Evolutionary conservation across 1,140 invertebrate genomes (phyloP), one percentile per base, ranked within the genome.

Genomic region (Charaxes varanes): DNA sequence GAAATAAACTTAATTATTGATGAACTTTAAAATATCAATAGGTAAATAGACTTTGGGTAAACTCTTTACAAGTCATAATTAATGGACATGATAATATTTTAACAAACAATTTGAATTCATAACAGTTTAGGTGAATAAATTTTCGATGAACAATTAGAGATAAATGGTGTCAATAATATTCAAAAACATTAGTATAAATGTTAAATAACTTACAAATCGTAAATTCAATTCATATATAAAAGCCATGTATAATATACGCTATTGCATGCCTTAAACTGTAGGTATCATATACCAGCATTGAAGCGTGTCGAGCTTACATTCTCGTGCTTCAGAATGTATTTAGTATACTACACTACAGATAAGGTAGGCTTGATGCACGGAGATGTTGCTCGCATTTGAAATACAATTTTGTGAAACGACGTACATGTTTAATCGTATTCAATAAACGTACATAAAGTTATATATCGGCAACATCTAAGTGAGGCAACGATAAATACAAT

Each of bases 401-500:
- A 26, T n/a, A 3, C 8, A 7, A 11, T 13, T 2, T 6, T 23
- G 1, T 3, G 11, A 5, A 27, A 12, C 24, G 10, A 12, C 10
- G 4, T 27, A 11, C n/a, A n/a, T n/a, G n/a, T n/a, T n/a, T n/a
- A n/a, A n/a, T n/a, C n/a, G n/a, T n/a, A n/a, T n/a, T n/a, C n/a
- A n/a, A 27, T 12, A 1, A 13, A 12, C 3, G 10, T 3, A 7
- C 8, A 27, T 27, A 14, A 14, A 33, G 13, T 19, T 27, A 35
- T 32, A 16, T 42, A 27, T 38, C 12, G 49, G 56, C 62, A 66
- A 73, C 66, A 68, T 70, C 66, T 16, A 13, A 16, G 37, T 47
- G 31, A 35, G 6, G 18, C 11, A n/a, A n/a, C n/a, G n/a, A n/a
- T n/a, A n/a, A n/a, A n/a, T n/a, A n/a, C n/a, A n/a, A n/a, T n/a